phyloP scores from a whole-genome alignment of 1,140 invertebrate species.

The Megalonaias nervosa region DNA sequence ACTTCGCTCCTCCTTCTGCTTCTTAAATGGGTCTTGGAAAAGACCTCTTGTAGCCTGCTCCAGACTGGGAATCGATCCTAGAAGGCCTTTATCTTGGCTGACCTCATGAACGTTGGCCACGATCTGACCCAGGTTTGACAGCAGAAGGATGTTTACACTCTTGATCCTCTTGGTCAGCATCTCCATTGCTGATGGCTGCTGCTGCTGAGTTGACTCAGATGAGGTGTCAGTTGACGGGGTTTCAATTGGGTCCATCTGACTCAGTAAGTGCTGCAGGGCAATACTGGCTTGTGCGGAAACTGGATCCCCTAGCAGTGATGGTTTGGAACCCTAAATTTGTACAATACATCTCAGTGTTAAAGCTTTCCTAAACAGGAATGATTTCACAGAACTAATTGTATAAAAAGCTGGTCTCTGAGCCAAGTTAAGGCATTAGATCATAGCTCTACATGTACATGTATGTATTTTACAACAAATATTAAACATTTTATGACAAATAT shows the following conservation, averaged over 20 bases:
- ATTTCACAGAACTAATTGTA: too few relatives aligned
- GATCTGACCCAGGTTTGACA: constrained; percentile 45
- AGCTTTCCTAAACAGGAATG: too few relatives aligned
- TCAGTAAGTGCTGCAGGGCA: constrained; percentile 55
- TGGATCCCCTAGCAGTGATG: constrained; percentile 61
- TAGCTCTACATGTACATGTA: too few relatives aligned
- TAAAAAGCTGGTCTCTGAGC: too few relatives aligned
- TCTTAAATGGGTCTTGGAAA: too few relatives aligned
- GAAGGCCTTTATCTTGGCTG: constrained; percentile 33
- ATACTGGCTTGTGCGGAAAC: constrained; percentile 61
- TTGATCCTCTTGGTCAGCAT: constrained; percentile 38
- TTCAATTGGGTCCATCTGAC: constrained; percentile 40
- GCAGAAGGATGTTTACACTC: constrained; percentile 45
- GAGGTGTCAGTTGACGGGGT: neutral
- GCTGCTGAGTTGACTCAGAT: neutral
- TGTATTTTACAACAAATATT: too few relatives aligned
- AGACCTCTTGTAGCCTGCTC: neutral
- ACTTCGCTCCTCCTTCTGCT: too few relatives aligned
- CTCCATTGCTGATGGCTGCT: constrained; percentile 3
- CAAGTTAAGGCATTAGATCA: too few relatives aligned
- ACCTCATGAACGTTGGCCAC: constrained; percentile 37
- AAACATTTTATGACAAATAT: too few relatives aligned
- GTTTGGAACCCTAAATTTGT: too few relatives aligned
- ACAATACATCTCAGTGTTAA: too few relatives aligned
- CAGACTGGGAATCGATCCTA: constrained; percentile 25